Percentiles rank a stretch among this genome's conserved stretches.
These are phyloP conservation scores for Drosophila leontia DNA, from an alignment of 1,140 invertebrate species.

Conservation along the genomic window DNA sequence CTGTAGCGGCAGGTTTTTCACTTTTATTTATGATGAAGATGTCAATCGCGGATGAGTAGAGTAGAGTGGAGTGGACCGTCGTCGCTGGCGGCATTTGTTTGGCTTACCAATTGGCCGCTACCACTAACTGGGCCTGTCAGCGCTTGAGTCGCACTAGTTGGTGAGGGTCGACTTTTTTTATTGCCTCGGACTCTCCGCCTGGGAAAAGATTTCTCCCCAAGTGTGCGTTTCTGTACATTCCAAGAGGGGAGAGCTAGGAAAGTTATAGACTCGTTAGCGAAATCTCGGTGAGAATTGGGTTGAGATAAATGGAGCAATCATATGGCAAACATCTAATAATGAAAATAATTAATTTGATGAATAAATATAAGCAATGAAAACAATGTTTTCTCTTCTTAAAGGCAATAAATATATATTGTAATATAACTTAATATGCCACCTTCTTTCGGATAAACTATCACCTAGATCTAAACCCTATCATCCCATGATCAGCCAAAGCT, in stretches of 20 bases:
- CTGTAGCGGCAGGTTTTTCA: constrained; percentile 71
- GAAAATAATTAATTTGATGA: not conserved
- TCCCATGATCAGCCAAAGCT: not conserved
- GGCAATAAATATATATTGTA: not conserved
- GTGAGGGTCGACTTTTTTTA: constrained; percentile 55
- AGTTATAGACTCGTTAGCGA: constrained; percentile 29
- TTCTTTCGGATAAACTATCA: too few species aligned
- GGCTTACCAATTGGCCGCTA: constrained; percentile 67
- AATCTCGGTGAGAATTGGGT: constrained; percentile 18
- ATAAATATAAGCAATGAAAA: not conserved
- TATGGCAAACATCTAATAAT: not conserved
- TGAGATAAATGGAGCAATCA: constrained; percentile 22
- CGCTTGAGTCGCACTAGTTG: constrained; percentile 48
- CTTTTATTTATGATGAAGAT: constrained; percentile 85
- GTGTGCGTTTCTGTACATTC: constrained; percentile 7
- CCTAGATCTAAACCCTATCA: not conserved
- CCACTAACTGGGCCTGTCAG: constrained; percentile 48
- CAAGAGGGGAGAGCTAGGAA: constrained; percentile 50
- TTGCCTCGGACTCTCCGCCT: constrained; percentile 37
- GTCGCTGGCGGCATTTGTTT: constrained; percentile 74
- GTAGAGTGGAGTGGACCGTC: constrained; percentile 29
- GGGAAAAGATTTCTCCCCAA: constrained; percentile 63
- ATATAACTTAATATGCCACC: too few species aligned
- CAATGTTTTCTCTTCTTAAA: not conserved
- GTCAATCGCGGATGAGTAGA: constrained; percentile 67